Evolutionary conservation across 2,797 vertebrate species (phyloP).

Genomic region (Limnodromus scolopaceus): DNA sequence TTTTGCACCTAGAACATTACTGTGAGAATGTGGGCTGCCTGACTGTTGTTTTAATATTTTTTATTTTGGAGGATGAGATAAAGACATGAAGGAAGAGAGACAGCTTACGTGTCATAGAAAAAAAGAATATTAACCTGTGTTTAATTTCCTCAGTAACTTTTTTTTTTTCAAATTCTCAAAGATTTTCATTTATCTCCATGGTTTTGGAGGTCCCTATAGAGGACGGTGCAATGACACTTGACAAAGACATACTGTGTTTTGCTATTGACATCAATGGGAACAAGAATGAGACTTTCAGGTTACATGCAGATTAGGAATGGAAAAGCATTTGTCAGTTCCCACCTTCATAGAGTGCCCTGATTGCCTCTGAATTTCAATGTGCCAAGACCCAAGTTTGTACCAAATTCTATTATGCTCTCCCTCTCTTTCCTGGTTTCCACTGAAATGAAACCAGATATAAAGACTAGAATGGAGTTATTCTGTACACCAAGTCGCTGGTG

Average conservation of each 20-base stretch:
- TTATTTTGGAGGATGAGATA: not conserved
- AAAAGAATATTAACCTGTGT: not conserved
- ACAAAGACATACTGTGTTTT: not conserved
- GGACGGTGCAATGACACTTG: not conserved
- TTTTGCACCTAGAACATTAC: not conserved
- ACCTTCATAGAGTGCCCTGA: not conserved
- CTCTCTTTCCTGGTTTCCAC: not conserved
- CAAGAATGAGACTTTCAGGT: not conserved
- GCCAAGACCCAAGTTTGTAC: not conserved
- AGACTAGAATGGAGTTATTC: not conserved
- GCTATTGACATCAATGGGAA: not conserved
- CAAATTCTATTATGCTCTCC: not conserved
- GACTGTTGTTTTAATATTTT: not conserved
- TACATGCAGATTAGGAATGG: not conserved
- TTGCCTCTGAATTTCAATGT: not conserved
- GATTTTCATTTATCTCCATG: not conserved
- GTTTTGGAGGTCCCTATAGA: not conserved
- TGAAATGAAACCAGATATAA: not conserved
- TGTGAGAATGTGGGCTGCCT: not conserved
- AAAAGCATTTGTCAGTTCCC: not conserved
- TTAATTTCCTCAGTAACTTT: not conserved
- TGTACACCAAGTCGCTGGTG: not conserved
- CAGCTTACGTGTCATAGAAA: not conserved
- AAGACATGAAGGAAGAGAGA: not conserved
- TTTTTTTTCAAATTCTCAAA: not conserved